phyloP scores from a whole-genome alignment of 2,888 invertebrate species.

The Panopea generosa region DNA sequence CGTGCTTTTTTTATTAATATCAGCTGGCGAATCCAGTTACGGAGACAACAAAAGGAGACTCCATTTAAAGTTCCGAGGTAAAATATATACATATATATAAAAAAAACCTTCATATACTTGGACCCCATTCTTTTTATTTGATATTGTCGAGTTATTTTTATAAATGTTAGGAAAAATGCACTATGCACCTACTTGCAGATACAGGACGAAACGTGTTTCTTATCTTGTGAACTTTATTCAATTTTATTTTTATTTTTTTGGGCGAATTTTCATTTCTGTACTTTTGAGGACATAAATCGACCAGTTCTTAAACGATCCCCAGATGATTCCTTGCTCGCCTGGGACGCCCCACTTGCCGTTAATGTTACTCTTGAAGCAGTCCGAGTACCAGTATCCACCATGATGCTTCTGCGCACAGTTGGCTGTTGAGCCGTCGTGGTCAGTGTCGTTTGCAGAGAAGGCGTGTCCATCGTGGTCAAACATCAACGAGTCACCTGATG shows the following conservation, averaged over 20 bases:
- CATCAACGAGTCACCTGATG: conserved; percentile 61
- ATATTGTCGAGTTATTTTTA: no score
- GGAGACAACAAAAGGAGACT: no score
- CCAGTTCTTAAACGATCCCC: conserved; percentile 68
- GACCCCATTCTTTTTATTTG: no score
- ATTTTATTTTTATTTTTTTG: conserved; percentile 28
- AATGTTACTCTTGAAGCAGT: conserved; percentile 68
- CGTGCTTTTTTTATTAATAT: no score
- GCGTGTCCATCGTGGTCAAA: conserved; percentile 67
- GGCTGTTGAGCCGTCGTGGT: conserved; percentile 54
- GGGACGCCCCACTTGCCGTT: conserved; percentile 66
- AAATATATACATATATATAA: no score
- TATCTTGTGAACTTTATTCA: background rate
- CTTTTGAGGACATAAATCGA: conserved; percentile 62
- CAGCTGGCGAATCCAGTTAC: no score
- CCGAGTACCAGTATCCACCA: conserved; percentile 68
- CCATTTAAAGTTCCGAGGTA: no score
- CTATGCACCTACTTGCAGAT: no score
- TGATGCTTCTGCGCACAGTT: conserved; percentile 67
- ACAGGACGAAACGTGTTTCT: no score
- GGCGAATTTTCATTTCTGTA: conserved; percentile 64
- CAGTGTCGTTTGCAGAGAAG: conserved; percentile 62
- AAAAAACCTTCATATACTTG: no score
- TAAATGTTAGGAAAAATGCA: no score
- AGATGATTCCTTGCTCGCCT: conserved; percentile 65